Conservation (phyloP, 1,140 invertebrate genomes). For the Eupristina koningsbergeri region DNA sequence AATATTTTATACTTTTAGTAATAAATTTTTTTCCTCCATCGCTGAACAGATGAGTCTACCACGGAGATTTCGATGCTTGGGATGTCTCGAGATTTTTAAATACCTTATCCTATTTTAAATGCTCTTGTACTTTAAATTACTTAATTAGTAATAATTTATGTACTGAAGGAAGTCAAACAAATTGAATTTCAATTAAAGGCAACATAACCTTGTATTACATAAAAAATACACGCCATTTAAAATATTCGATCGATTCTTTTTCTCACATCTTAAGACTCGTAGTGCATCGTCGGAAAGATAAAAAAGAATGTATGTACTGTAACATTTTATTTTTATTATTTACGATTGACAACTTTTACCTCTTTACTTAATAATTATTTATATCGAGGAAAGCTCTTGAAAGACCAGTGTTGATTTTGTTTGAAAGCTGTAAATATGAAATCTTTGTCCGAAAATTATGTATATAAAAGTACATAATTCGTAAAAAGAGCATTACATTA, state of each 20-base stretch:
- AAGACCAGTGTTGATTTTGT: too few relatives aligned
- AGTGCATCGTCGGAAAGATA: too few relatives aligned
- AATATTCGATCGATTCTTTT: too few relatives aligned
- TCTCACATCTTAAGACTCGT: too few relatives aligned
- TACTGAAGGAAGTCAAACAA: background rate
- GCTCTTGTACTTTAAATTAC: background rate
- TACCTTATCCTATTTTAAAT: background rate
- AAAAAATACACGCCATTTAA: too few relatives aligned
- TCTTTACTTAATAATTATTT: too few relatives aligned
- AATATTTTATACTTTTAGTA: background rate
- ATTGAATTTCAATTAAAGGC: slow-evolving; percentile 11
- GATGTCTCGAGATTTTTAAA: too few relatives aligned
- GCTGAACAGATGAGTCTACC: background rate
- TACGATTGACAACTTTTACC: too few relatives aligned
- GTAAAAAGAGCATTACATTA: background rate
- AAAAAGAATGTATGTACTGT: too few relatives aligned
- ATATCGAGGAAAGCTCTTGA: too few relatives aligned
- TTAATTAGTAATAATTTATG: slow-evolving; percentile 6
- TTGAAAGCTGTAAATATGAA: background rate
- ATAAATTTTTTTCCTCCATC: background rate
- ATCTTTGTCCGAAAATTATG: background rate
- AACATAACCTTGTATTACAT: background rate
- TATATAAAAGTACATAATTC: too few relatives aligned
- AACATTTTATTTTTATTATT: too few relatives aligned
- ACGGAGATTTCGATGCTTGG: slow-evolving; percentile 25